Percentiles rank a stretch among this genome's conserved stretches.
Evolutionary conservation across 2,888 invertebrate genomes (phyloP).

Genomic region (Lepeophtheirus nordmannii): DNA sequence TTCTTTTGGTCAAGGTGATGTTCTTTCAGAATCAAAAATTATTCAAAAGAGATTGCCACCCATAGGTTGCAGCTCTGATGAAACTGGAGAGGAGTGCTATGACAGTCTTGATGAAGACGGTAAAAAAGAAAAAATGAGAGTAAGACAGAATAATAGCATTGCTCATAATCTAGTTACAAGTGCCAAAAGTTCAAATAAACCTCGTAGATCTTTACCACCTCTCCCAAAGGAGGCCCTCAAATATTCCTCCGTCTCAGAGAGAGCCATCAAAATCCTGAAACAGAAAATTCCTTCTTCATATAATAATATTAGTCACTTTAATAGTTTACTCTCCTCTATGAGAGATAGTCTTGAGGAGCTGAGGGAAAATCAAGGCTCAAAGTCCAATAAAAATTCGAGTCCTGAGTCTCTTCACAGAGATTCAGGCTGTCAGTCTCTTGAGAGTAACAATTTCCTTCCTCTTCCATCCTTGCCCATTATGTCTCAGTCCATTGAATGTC

Average conservation of each 20-base stretch:
- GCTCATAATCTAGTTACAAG: no score
- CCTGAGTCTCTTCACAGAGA: neutral
- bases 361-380: neutral
- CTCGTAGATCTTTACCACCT: constrained; percentile 6
- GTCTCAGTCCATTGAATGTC: neutral
- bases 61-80: constrained; percentile 13
- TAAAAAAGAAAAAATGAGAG: neutral
- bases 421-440: neutral
- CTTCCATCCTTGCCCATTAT: neutral
- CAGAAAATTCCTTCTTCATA: neutral
- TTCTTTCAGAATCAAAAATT: neutral
- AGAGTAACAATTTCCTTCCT: neutral
- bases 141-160: neutral
- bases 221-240: constrained; percentile 6
- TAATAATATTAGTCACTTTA: no score
- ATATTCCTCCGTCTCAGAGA: neutral
- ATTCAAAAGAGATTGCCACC: neutral
- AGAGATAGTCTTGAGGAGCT: neutral
- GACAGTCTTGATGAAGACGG: neutral
- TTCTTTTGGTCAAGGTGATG: neutral
- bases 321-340: neutral
- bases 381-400: no score
- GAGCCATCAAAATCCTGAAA: neutral
- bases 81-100: neutral
- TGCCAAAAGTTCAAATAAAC: neutral